Conservation (phyloP, 2,797 vertebrate genomes). For the Tragelaphus eurycerus region DNA sequence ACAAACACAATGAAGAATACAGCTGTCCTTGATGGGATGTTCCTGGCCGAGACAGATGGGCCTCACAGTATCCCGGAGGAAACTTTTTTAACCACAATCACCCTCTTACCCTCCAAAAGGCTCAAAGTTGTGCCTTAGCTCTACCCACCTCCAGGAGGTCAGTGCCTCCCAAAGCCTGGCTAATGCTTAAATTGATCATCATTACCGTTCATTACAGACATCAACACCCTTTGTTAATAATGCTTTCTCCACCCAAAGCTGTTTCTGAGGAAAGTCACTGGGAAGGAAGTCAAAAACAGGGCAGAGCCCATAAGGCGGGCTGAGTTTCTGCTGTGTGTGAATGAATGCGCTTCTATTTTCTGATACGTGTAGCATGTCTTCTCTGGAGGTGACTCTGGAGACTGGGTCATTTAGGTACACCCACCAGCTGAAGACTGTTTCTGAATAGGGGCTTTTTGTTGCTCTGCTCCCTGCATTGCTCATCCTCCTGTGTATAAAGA, state of each 20-base stretch:
- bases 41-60: neutral
- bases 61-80: neutral
- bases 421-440: slow-evolving; percentile 12
- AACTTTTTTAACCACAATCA: neutral
- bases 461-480: slow-evolving; percentile 53
- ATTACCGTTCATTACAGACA: slow-evolving; percentile 37
- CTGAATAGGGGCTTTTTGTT: slow-evolving; percentile 61
- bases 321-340: neutral
- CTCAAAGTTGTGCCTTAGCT: neutral
- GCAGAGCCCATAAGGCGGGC: neutral
- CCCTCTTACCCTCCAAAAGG: neutral
- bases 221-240: slow-evolving; percentile 56
- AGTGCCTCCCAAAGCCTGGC: slow-evolving; percentile 52
- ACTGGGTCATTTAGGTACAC: neutral
- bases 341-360: slow-evolving; percentile 31
- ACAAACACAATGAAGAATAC: slow-evolving; percentile 18
- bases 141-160: neutral
- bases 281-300: slow-evolving; percentile 35
- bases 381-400: neutral
- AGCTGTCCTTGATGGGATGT: neutral
- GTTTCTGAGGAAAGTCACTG: slow-evolving; percentile 35
- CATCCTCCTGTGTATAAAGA: slow-evolving; percentile 66
- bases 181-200: slow-evolving; percentile 15
- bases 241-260: slow-evolving; percentile 29
- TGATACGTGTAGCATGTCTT: neutral